A percentile compares a stretch with the other conserved stretches of the same genome.
Evolutionary conservation across 2,888 invertebrate genomes (phyloP).

Genomic region (Leucoma salicis): DNA sequence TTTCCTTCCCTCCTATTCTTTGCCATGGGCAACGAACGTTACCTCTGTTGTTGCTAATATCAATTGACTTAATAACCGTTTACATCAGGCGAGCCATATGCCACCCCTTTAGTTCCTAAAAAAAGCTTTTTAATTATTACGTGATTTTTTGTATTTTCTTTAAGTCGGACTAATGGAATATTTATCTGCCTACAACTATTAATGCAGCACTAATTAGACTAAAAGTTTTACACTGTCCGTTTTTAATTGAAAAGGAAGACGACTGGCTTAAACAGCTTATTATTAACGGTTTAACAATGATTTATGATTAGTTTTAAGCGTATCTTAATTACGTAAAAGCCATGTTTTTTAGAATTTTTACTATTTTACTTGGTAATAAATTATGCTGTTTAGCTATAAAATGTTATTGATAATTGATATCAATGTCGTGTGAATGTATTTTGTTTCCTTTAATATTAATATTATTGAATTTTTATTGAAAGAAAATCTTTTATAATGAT

Average conservation of each 20-base stretch:
- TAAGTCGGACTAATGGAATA: no score
- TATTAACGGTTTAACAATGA: not conserved
- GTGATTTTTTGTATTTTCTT: no score
- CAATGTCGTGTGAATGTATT: conserved; percentile 20
- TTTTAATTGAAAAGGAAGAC: not conserved
- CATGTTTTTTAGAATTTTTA: not conserved
- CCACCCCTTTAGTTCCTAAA: no score
- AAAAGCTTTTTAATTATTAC: no score
- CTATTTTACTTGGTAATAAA: conserved; percentile 1
- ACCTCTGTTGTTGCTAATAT: no score
- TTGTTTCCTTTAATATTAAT: conserved; percentile 11
- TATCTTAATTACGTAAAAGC: conserved; percentile 5
- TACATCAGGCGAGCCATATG: no score
- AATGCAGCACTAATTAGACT: no score
- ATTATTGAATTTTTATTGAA: conserved; percentile 6
- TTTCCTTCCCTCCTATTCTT: no score
- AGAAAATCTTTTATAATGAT: not conserved
- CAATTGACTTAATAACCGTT: no score
- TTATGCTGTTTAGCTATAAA: not conserved
- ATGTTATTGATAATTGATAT: not conserved
- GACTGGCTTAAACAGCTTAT: not conserved
- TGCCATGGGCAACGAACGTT: no score
- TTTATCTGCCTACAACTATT: no score
- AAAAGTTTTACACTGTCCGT: no score
- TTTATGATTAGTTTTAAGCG: not conserved